Evolutionary conservation across 2,113 vertebrate species (phyloP).

Genomic region (Melospiza georgiana): DNA sequence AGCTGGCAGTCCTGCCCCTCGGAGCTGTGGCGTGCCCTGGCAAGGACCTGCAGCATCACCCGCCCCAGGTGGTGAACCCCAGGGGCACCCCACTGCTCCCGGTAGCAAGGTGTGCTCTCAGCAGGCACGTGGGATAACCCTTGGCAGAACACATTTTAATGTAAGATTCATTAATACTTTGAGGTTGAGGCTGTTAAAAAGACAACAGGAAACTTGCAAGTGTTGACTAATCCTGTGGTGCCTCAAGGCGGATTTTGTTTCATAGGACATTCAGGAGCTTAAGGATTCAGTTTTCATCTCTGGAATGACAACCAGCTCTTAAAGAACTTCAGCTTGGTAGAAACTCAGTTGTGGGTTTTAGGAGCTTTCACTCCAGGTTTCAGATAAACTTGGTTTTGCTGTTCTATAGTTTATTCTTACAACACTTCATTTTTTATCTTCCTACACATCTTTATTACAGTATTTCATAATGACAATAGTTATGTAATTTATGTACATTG

Average conservation of each 20-base stretch:
- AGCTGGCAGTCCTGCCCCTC: not conserved
- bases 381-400: not conserved
- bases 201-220: not conserved
- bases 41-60: not conserved
- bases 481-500: not conserved
- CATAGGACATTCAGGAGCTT: not conserved
- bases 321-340: not conserved
- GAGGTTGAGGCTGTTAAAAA: not conserved
- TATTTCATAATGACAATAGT: not conserved
- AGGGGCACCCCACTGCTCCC: not conserved
- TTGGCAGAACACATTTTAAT: not conserved
- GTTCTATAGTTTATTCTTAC: not conserved
- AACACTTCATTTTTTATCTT: not conserved
- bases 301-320: not conserved
- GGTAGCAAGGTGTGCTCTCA: not conserved
- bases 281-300: not conserved
- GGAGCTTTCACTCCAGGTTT: not conserved
- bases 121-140: fast-evolving
- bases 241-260: not conserved
- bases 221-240: not conserved
- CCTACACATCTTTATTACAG: not conserved
- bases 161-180: not conserved
- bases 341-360: not conserved
- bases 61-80: fast-evolving
- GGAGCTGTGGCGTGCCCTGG: fast-evolving